Conservation (phyloP, 2,797 vertebrate genomes). For the Garrulus glandarius region DNA sequence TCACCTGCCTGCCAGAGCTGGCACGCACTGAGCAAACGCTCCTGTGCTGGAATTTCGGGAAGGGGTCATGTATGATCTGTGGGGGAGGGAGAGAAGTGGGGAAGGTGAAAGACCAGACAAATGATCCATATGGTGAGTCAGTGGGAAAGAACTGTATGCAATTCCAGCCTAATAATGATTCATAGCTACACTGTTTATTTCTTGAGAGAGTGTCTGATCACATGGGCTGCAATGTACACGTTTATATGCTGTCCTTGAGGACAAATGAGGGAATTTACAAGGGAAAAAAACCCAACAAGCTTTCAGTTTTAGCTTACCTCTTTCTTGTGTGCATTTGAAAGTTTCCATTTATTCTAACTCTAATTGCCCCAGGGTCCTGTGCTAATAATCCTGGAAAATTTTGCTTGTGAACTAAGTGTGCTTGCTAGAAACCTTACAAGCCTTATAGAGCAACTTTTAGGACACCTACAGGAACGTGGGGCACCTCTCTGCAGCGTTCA, state of each 20-base stretch:
- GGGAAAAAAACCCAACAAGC: not conserved
- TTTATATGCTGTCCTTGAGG: not conserved
- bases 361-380: not conserved
- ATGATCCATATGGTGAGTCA: slow-evolving; percentile 10
- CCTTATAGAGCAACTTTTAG: not conserved
- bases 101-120: not conserved
- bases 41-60: not conserved
- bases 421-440: not conserved
- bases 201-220: slow-evolving; percentile 24
- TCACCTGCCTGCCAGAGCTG: not conserved
- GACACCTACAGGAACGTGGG: rapidly evolving
- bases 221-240: not conserved
- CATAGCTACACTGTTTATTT: not conserved
- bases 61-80: not conserved
- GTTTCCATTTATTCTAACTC: not conserved
- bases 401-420: not conserved
- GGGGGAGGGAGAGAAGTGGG: not conserved
- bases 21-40: rapidly evolving
- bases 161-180: slow-evolving; percentile 23
- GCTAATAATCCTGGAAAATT: not conserved
- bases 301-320: not conserved
- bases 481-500: rapidly evolving
- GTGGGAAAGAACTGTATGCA: slow-evolving; percentile 5
- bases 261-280: not conserved
- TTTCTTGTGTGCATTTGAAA: not conserved